Base-by-base conservation (phyloP, 1,140 invertebrate genomes). In the Lethrus apterus region DNA sequence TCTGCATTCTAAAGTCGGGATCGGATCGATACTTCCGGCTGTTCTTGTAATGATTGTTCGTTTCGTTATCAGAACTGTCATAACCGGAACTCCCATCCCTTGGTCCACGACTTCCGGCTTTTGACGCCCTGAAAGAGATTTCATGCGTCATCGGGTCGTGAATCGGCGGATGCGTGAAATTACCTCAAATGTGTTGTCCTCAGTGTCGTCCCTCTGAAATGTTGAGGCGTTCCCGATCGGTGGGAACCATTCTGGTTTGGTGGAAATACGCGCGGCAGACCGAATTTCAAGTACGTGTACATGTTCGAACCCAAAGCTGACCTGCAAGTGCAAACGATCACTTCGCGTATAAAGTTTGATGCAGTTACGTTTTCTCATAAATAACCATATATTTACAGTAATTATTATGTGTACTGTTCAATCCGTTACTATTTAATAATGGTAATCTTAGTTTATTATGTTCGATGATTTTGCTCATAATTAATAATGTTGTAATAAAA, bases 281-380 rank as follows among this genome's bases (percentile, higher is more conserved):
- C 92, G 58, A 94, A 94, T 65, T 93, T 92, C 17, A 94, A 72
- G 69, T 93, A 93, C 2, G 89, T 91, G 65, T 89, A 91, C 71
- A 93, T 92, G 60, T 93, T 93, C 7, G 84, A 83, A 11, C 87
- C 86, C 26, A 92, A 68, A 0, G 88, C 84, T 24, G 84, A 83
- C 65, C 81, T 84, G 49, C 18, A 52, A 53, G 24, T 2, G 18
- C n/a, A 31, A 47, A 26, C n/a, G n/a, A n/a, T n/a, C n/a, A n/a
- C n/a, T n/a, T n/a, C n/a, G n/a, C n/a, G n/a, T n/a, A n/a, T n/a
- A n/a, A n/a, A n/a, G n/a, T n/a, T n/a, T n/a, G n/a, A n/a, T n/a
- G n/a, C n/a, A n/a, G n/a, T n/a, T n/a, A n/a, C n/a, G n/a, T n/a
- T n/a, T n/a, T n/a, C n/a, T n/a, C n/a, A n/a, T n/a, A n/a, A n/a